Evolutionary conservation across 2,797 vertebrate genomes (phyloP), one percentile per base, ranked within the genome.

Genomic region (Limnodromus scolopaceus): DNA sequence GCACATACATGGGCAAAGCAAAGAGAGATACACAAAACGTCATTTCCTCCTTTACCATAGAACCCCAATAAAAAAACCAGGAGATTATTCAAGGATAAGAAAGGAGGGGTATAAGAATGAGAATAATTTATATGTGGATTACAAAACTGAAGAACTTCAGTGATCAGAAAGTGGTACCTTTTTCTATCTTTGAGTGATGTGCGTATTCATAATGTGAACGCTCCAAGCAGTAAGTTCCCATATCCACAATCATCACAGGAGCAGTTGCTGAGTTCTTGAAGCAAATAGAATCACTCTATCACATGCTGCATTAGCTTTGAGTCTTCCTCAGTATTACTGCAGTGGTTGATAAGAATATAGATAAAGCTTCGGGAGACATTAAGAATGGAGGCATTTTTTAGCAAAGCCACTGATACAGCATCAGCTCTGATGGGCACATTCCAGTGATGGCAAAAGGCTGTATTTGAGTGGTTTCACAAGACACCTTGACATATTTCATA

Each of bases 271-370:
- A 96, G 89, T 88, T 96, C 92, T 94, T 97, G 95, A 94, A 97
- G 96, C 92, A 96, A 96, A 96, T 27, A 97, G 93, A 96, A 94
- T 93, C 94, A 94, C 94, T 97, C 95, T 97, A 96, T 97, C 95
- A 95, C 94, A 96, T 97, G 94, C 92, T 95, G 95, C 96, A 97
- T 96, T 97, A 95, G 89, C 85, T 96, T 84, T 96, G 95, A 96
- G 93, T 96, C 93, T 94, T 95, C 93, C 87, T 96, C 92, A 53
- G 76, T 90, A 83, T 95, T 96, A 88, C 83, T 96, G 89, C 92
- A 84, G 87, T 75, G 65, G 94, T 96, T 96, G 93, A 94, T 94
- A 95, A 92, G 94, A 95, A 96, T 93, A 95, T 94, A 94, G 93
- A 96, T 94, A 97, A 93, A 94, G 69, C 45, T 96, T 90, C 60